phyloP scores from a whole-genome alignment of 2,797 vertebrate species.

The Myiothlypis coronata region DNA sequence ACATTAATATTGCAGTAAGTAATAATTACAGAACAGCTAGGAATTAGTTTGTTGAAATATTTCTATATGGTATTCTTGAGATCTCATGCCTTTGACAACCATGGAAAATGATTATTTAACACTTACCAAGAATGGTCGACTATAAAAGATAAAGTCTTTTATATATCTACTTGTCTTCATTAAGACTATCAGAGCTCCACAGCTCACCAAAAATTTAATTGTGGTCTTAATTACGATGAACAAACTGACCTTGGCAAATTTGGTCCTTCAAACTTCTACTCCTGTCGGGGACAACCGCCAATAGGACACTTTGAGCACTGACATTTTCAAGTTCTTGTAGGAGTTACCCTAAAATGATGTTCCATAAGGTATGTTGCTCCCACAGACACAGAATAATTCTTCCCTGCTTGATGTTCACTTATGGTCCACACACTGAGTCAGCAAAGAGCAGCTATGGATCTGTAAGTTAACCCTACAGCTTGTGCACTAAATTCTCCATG shows the following conservation, averaged over 20 bases:
- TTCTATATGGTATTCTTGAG: not conserved
- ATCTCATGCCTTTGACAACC: not conserved
- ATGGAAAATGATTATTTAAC: not conserved
- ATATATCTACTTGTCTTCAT: not conserved
- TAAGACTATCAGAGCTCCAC: not conserved
- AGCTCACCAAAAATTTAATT: not conserved
- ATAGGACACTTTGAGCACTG: not conserved
- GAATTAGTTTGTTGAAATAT: not conserved
- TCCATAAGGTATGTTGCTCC: not conserved
- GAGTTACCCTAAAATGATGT: not conserved
- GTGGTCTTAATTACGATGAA: not conserved
- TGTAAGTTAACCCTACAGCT: not conserved
- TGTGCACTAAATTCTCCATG: not conserved
- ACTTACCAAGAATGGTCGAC: not conserved
- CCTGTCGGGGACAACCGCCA: not conserved
- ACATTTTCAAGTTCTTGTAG: not conserved
- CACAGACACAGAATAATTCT: not conserved
- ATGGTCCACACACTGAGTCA: not conserved
- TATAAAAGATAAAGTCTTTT: not conserved
- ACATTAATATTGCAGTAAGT: not conserved
- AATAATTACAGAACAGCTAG: not conserved
- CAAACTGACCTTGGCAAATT: not conserved
- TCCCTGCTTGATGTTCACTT: not conserved
- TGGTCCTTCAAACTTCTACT: not conserved
- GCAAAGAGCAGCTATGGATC: not conserved